Conservation (phyloP, 2,797 vertebrate species). For the Tangara arthus region DNA sequence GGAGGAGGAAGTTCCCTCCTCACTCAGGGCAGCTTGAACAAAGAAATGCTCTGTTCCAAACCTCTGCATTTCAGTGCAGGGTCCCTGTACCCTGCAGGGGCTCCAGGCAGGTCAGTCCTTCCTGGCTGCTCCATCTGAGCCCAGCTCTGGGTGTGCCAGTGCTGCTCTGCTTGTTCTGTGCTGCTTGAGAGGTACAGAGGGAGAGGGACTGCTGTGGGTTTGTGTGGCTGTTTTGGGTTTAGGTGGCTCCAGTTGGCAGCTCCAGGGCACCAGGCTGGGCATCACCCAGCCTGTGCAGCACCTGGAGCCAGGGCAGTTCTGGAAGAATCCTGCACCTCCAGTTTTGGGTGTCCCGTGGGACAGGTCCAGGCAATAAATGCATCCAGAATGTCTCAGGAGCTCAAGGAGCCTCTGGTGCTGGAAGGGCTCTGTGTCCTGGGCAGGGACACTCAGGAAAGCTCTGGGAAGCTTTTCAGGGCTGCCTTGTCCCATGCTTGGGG, state of each 20-base stretch:
- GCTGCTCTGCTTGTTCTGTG: background rate
- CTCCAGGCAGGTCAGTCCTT: background rate
- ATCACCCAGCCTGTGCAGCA: background rate
- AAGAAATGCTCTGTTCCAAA: background rate
- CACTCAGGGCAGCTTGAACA: background rate
- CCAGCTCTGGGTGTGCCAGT: background rate
- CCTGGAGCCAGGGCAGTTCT: background rate
- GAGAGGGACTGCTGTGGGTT: background rate
- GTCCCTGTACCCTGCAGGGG: background rate
- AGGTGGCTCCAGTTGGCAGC: background rate
- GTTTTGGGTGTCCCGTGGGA: background rate
- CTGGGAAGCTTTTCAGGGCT: background rate
- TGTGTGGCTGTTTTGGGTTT: background rate
- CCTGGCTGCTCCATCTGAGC: background rate
- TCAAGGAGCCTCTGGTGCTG: background rate
- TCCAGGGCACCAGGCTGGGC: background rate
- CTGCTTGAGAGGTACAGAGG: background rate
- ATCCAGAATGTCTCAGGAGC: background rate
- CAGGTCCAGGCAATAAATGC: background rate
- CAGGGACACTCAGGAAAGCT: background rate
- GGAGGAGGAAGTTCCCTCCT: background rate
- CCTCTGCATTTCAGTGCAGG: background rate
- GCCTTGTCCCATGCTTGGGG: rapidly evolving
- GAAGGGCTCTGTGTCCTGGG: rapidly evolving
- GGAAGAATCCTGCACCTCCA: background rate